These are phyloP conservation scores for Neodiprion fabricii DNA, from an alignment of 1,140 invertebrate species.

Conservation along the genomic window DNA sequence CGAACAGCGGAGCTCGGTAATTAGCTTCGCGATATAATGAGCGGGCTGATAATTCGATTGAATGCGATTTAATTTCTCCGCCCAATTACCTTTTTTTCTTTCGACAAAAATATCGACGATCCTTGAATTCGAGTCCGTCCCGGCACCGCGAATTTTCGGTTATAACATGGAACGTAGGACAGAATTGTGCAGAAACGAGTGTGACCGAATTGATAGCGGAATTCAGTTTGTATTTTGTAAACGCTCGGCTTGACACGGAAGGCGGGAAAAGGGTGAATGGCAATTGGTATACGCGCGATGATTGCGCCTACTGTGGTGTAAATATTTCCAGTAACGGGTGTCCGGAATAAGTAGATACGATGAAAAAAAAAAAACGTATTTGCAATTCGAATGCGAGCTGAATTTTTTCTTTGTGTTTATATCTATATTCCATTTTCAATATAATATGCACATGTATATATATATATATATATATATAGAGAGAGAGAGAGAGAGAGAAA, in stretches of 20 bases:
- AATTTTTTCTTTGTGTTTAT: not conserved
- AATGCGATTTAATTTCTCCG: no score
- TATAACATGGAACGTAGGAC: not conserved
- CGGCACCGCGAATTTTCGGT: no score
- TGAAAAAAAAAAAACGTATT: not conserved
- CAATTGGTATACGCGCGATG: constrained; percentile 36
- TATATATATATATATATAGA: not conserved
- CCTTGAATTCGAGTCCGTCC: no score
- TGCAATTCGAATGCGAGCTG: not conserved
- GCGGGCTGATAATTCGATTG: no score
- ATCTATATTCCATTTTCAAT: not conserved
- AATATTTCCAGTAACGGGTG: constrained; percentile 37
- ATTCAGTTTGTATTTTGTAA: constrained; percentile 45
- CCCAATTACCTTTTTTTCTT: no score
- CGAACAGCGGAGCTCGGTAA: no score
- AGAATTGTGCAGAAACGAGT: constrained; percentile 16
- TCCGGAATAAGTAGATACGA: constrained; percentile 21
- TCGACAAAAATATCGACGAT: no score
- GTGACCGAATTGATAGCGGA: constrained; percentile 26
- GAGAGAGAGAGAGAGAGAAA: not conserved
- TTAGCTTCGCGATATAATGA: no score
- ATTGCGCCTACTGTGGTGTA: constrained; percentile 43
- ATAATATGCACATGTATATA: no score
- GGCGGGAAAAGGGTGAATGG: constrained; percentile 30
- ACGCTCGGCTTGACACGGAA: constrained; percentile 21